Evolutionary conservation across 1,140 invertebrate species (phyloP).

Genomic region (Agrypnia vestita): DNA sequence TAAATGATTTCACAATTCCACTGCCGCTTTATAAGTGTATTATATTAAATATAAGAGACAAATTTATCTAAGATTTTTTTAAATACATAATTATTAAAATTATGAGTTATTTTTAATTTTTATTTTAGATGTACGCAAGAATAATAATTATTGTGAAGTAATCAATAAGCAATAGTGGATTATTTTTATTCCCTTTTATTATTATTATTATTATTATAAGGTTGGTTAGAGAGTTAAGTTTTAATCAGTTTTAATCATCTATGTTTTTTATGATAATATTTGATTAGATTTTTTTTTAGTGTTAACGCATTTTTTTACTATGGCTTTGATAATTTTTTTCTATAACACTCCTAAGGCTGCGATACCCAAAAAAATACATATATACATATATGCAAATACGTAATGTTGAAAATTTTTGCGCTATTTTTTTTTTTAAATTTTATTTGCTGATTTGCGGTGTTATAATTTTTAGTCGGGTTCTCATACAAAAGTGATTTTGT

Average conservation of each 20-base stretch:
- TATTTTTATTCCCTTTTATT: constrained; percentile 24
- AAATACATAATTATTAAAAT: neutral
- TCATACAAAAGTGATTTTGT: no score
- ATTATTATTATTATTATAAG: constrained; percentile 6
- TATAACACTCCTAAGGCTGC: neutral
- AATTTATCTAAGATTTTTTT: constrained; percentile 32
- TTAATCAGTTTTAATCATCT: constrained; percentile 2
- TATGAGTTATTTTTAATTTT: constrained; percentile 29
- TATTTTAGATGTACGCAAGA: constrained; percentile 18
- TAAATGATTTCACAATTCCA: constrained; percentile 19
- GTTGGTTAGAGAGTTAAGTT: constrained; percentile 19
- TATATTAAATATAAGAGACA: constrained; percentile 28
- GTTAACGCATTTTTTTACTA: constrained; percentile 16
- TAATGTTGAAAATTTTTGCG: no score
- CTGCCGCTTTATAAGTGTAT: constrained; percentile 14
- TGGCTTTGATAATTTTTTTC: constrained; percentile 3
- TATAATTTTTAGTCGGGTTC: no score
- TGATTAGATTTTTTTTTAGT: constrained; percentile 22
- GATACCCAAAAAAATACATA: no score
- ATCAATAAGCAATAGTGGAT: constrained; percentile 25
- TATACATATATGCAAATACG: no score
- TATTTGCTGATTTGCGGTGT: no score
- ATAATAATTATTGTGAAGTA: constrained; percentile 9
- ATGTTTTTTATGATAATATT: constrained; percentile 26
- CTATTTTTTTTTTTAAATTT: no score